A percentile compares a stretch with the other conserved stretches of the same genome.
Conservation (phyloP, 2,888 invertebrate genomes). For the Eristalis pertinax region DNA sequence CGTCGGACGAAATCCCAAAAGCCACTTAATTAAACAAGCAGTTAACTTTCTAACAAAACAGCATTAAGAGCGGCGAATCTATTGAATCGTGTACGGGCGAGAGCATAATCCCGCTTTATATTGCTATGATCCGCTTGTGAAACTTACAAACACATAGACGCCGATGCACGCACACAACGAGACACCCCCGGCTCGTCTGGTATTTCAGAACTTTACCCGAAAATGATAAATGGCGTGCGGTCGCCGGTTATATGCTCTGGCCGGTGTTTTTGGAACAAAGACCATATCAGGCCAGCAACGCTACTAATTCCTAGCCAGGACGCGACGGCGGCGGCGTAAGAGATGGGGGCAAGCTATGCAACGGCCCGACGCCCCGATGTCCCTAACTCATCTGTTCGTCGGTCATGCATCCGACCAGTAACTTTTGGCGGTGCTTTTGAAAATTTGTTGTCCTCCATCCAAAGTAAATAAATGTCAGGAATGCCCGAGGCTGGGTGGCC, state of each 20-base stretch:
- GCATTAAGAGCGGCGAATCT: slow-evolving; percentile 60
- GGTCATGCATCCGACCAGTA: slow-evolving; percentile 47
- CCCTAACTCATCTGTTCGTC: slow-evolving; percentile 38
- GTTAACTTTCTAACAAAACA: slow-evolving; percentile 56
- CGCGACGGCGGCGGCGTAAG: neutral
- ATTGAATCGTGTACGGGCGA: slow-evolving; percentile 49
- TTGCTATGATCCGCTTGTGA: slow-evolving; percentile 37
- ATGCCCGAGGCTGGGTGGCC: slow-evolving; percentile 33
- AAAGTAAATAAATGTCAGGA: slow-evolving; percentile 70
- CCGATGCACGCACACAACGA: neutral
- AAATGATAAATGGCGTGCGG: slow-evolving; percentile 69
- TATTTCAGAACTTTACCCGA: slow-evolving; percentile 39
- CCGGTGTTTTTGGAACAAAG: slow-evolving; percentile 51
- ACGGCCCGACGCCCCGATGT: slow-evolving; percentile 24
- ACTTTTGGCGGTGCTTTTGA: slow-evolving; percentile 69
- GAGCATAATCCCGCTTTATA: slow-evolving; percentile 43
- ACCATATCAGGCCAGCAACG: slow-evolving; percentile 42
- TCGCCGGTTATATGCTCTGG: slow-evolving; percentile 50
- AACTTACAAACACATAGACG: slow-evolving; percentile 18
- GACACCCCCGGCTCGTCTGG: neutral
- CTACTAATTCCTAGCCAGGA: slow-evolving; percentile 42
- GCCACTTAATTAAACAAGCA: slow-evolving; percentile 70
- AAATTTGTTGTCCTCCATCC: slow-evolving; percentile 69
- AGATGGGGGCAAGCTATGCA: slow-evolving; percentile 33
- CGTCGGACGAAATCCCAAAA: slow-evolving; percentile 35